These are phyloP conservation scores for Nycticryphes semicollaris DNA, from an alignment of 2,113 vertebrate genomes.

Conservation along the genomic window DNA sequence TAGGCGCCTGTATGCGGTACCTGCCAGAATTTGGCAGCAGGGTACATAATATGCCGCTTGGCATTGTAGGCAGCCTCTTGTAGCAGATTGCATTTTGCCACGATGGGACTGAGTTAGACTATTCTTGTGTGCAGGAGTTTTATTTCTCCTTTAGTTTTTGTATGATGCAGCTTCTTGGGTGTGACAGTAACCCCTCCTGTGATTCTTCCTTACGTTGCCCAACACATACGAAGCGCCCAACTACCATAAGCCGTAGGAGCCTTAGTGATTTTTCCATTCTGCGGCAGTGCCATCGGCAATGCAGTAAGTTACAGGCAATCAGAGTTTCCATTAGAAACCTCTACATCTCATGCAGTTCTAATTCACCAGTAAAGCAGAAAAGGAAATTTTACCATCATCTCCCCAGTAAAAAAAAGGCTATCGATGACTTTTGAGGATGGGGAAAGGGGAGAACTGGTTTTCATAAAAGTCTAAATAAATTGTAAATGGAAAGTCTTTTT, in stretches of 20 bases:
- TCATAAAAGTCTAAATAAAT: background rate
- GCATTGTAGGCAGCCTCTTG: background rate
- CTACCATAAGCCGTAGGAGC: background rate
- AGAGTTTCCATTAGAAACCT: slow-evolving; percentile 57
- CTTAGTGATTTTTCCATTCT: slow-evolving; percentile 65
- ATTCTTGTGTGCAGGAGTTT: background rate
- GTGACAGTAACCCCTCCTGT: background rate
- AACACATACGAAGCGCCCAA: background rate
- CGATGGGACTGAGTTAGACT: background rate
- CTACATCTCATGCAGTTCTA: slow-evolving; percentile 9
- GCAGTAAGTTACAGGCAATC: slow-evolving; percentile 28
- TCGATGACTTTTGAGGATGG: background rate
- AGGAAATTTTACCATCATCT: slow-evolving; percentile 2
- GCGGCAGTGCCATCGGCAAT: slow-evolving; percentile 23
- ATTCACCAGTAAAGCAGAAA: background rate
- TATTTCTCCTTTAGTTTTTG: background rate
- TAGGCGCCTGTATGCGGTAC: slow-evolving; percentile 9
- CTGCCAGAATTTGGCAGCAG: slow-evolving; percentile 48
- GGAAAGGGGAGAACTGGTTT: background rate
- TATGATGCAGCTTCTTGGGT: background rate
- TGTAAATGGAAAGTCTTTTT: background rate
- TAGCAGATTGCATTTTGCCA: slow-evolving; percentile 31
- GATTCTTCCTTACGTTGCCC: slow-evolving; percentile 1
- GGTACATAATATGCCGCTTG: background rate
- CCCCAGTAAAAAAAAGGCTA: background rate